These are phyloP conservation scores for Xiphydria camelus DNA, from an alignment of 2,888 invertebrate genomes.

Conservation along the genomic window DNA sequence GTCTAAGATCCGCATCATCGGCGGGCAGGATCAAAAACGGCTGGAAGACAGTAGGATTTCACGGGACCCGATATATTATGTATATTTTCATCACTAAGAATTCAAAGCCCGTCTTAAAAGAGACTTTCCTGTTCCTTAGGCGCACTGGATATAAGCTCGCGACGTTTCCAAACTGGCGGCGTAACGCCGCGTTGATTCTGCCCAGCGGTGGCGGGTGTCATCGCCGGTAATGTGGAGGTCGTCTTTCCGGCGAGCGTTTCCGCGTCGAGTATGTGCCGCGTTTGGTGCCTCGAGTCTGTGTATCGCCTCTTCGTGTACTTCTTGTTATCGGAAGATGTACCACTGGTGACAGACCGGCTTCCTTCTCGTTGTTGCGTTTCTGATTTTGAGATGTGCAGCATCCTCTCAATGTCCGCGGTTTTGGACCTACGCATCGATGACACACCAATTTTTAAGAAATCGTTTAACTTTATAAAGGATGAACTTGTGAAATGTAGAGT, in stretches of 20 bases:
- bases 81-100: no score
- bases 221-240: constrained; percentile 31
- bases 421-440: constrained; percentile 60
- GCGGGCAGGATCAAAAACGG: no score
- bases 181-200: constrained; percentile 24
- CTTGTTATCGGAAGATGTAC: constrained; percentile 59
- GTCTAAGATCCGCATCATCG: no score
- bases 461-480: neutral
- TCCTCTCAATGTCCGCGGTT: constrained; percentile 70
- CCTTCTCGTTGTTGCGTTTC: constrained; percentile 50
- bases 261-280: constrained; percentile 63
- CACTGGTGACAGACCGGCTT: constrained; percentile 29
- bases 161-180: constrained; percentile 73
- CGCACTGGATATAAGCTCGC: constrained; percentile 81
- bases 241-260: constrained; percentile 55
- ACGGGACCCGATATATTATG: no score
- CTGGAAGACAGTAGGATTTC: no score
- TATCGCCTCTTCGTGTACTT: constrained; percentile 66
- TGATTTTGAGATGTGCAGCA: constrained; percentile 58
- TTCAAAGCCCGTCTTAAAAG: constrained; percentile 33
- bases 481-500: no score
- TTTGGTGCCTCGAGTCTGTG: constrained; percentile 65
- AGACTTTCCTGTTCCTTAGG: constrained; percentile 56
- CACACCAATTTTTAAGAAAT: neutral
- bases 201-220: constrained; percentile 23